Evolutionary conservation across 1,140 invertebrate species (phyloP), one percentile per base, ranked within the genome.

Genomic region (Steinernema khuongi): DNA sequence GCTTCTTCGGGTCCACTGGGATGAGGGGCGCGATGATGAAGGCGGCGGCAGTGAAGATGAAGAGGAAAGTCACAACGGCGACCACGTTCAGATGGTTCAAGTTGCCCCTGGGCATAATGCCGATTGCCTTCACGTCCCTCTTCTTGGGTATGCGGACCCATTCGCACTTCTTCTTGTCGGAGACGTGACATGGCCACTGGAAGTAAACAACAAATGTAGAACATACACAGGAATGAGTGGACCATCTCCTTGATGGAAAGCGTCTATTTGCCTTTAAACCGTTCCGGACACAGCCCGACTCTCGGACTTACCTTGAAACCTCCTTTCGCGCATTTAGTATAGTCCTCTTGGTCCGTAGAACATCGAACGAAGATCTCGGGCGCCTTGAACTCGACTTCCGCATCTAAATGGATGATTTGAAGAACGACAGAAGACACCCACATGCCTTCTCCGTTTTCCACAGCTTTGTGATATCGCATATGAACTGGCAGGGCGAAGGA

Each of bases 301-400:
- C n/a, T n/a, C n/a, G n/a, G n/a, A n/a, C n/a, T n/a, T n/a, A 60
- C 50, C 19, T 60, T 26, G 50, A 14, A 22, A 60, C 14, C 7
- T 22, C 14, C 7, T 22, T 7, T 7, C 4, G 7, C 26, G 22
- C 50, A 60, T 22, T 60, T 7, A 17, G 50, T 14, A 22, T 14
- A 60, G 7, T 7, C 14, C 22, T 60, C 50, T 7, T 60, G 14
- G 50, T 26, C 26, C 19, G 7, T 60, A 66, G 43, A 72, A 31
- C 22, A 73, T 75, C 29, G 50, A 50, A 68, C 33, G 32, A 33
- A 31, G 28, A 30, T 19, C n/a, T 70, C 33, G 11, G 33, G 31
- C n/a, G 33, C 26, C 79, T 82, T 1, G 83, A 85, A 29, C 79
- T 81, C 29, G 86, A 87, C 79, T 79, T 79, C 26, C 86, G 22